Evolutionary conservation across 1,140 invertebrate genomes (phyloP).

Genomic region (Cydia strobilella): DNA sequence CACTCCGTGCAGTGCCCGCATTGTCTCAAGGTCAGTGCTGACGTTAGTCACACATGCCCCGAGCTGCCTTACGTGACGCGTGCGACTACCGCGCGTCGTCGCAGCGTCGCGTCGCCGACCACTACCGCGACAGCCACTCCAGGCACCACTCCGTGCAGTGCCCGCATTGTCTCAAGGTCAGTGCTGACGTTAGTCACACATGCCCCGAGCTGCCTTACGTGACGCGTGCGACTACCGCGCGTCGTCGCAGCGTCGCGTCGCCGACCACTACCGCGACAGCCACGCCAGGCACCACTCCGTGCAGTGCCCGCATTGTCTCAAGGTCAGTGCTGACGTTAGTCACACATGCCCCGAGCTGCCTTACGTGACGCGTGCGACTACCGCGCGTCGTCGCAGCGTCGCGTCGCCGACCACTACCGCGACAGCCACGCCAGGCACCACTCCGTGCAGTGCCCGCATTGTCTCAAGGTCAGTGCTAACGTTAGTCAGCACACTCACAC

Average conservation of each 20-base stretch:
- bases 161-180: slow-evolving; percentile 86
- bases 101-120: slow-evolving; percentile 86
- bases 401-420: too few species aligned
- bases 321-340: slow-evolving; percentile 52
- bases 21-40: slow-evolving; percentile 84
- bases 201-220: slow-evolving; percentile 50
- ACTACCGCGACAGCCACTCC: slow-evolving; percentile 85
- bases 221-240: slow-evolving; percentile 86
- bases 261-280: slow-evolving; percentile 86
- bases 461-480: too few species aligned
- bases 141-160: slow-evolving; percentile 84
- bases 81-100: slow-evolving; percentile 88
- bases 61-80: slow-evolving; percentile 88
- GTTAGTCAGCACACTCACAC: too few species aligned
- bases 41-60: slow-evolving; percentile 87
- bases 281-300: slow-evolving; percentile 83
- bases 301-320: slow-evolving; percentile 87
- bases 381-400: too few species aligned
- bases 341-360: slow-evolving; percentile 89
- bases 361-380: too few species aligned
- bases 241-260: slow-evolving; percentile 88
- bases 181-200: slow-evolving; percentile 50
- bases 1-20: slow-evolving; percentile 86
- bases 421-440: too few species aligned
- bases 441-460: slow-evolving; percentile 87